Percentiles rank a stretch among this genome's conserved stretches.
Evolutionary conservation across 1,140 invertebrate genomes (phyloP).

Genomic region (Calephelis nemesis): DNA sequence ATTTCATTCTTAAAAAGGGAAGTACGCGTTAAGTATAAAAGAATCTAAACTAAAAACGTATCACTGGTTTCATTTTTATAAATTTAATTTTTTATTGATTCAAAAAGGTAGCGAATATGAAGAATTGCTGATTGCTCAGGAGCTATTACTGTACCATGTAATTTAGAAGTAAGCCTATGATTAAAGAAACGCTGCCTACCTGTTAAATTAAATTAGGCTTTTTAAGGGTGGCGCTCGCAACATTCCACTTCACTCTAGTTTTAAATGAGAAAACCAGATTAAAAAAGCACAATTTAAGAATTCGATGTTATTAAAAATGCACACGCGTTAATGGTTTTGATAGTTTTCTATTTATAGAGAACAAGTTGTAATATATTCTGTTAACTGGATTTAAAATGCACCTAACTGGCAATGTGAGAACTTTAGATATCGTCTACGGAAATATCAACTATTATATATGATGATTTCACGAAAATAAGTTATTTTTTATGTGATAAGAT

Average conservation of each 20-base stretch:
- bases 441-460: too few relatives aligned
- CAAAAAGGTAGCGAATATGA: slow-evolving; percentile 74
- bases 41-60: too few relatives aligned
- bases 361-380: too few relatives aligned
- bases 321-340: slow-evolving; percentile 67
- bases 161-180: slow-evolving; percentile 75
- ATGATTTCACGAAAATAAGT: too few relatives aligned
- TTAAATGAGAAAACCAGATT: slow-evolving; percentile 53
- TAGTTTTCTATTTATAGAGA: slow-evolving; percentile 39
- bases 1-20: too few relatives aligned
- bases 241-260: slow-evolving; percentile 48
- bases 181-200: slow-evolving; percentile 75
- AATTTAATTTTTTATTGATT: slow-evolving; percentile 51
- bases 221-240: slow-evolving; percentile 69
- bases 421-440: too few relatives aligned
- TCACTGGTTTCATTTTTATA: background rate
- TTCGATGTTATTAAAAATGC: slow-evolving; percentile 58
- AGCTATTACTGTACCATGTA: slow-evolving; percentile 72
- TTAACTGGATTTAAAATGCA: too few relatives aligned
- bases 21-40: too few relatives aligned
- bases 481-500: too few relatives aligned
- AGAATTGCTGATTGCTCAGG: slow-evolving; percentile 72
- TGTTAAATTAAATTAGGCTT: slow-evolving; percentile 79
- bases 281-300: slow-evolving; percentile 62
- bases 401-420: too few relatives aligned